phyloP scores from a whole-genome alignment of 2,888 invertebrate species.

The Erannis defoliaria region DNA sequence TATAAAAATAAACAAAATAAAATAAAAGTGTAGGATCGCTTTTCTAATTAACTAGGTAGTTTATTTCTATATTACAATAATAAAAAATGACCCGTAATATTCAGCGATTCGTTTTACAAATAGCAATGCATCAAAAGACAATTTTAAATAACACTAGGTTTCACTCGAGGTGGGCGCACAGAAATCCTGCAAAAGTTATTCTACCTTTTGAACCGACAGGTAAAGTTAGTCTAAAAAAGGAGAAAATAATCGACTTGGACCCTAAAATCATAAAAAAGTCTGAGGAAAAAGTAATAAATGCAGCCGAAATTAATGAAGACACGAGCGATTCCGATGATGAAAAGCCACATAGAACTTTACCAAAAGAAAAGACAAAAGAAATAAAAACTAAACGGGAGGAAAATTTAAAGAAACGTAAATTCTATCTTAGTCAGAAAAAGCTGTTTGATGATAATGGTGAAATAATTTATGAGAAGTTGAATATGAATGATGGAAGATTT shows the following conservation, averaged over 20 bases:
- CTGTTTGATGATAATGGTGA: slow-evolving; percentile 84
- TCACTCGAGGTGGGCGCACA: slow-evolving; percentile 82
- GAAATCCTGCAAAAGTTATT: slow-evolving; percentile 81
- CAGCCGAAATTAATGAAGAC: slow-evolving; percentile 27
- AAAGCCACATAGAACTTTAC: slow-evolving; percentile 4
- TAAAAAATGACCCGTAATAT: slow-evolving; percentile 54
- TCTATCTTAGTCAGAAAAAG: slow-evolving; percentile 73
- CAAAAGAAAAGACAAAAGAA: slow-evolving; percentile 50
- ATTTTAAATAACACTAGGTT: slow-evolving; percentile 56
- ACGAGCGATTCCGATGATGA: slow-evolving; percentile 17
- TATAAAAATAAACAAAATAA: background rate
- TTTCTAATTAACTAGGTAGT: background rate
- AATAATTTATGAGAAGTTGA: slow-evolving; percentile 87
- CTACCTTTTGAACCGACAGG: slow-evolving; percentile 75
- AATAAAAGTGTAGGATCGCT: background rate
- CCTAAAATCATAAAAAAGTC: slow-evolving; percentile 54
- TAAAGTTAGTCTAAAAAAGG: slow-evolving; percentile 67
- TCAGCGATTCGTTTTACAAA: slow-evolving; percentile 48
- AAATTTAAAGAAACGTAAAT: slow-evolving; percentile 64
- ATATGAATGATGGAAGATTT: slow-evolving; percentile 87
- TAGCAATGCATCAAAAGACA: slow-evolving; percentile 47
- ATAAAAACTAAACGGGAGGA: slow-evolving; percentile 66
- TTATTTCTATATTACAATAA: background rate
- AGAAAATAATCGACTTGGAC: slow-evolving; percentile 73
- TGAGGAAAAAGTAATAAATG: slow-evolving; percentile 38